A percentile compares a stretch with the other conserved stretches of the same genome.
phyloP scores from a whole-genome alignment of 2,888 invertebrate species.

The Hyposoter didymator region DNA sequence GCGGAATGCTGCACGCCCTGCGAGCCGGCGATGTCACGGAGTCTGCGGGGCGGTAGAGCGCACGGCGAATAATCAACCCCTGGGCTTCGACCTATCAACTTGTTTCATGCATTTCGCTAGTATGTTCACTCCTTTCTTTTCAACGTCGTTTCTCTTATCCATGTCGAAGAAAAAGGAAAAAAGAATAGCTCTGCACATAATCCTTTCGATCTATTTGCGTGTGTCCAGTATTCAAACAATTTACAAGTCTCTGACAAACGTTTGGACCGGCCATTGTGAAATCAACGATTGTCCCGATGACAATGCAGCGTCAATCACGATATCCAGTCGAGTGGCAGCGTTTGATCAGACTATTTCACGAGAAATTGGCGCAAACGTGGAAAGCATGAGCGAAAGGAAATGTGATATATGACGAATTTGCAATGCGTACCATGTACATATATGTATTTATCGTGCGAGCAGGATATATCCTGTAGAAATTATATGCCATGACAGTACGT shows the following conservation, averaged over 20 bases:
- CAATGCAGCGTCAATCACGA: constrained; percentile 57
- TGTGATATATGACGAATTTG: constrained; percentile 21
- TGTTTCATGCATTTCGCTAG: too few relatives aligned
- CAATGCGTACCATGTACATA: background rate
- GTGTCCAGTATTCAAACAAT: background rate
- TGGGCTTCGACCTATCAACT: constrained; percentile 23
- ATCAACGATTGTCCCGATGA: constrained; percentile 43
- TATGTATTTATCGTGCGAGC: background rate
- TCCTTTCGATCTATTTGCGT: background rate
- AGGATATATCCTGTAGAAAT: constrained; percentile 15
- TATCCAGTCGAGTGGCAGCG: constrained; percentile 7
- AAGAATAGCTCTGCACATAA: background rate
- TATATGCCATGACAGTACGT: constrained; percentile 36
- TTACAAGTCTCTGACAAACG: constrained; percentile 6
- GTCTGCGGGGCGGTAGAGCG: background rate
- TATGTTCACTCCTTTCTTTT: background rate
- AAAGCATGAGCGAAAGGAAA: constrained; percentile 27
- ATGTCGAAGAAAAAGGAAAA: background rate
- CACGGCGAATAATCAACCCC: constrained; percentile 33
- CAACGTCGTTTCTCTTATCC: background rate
- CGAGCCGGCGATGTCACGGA: background rate
- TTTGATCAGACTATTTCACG: constrained; percentile 47
- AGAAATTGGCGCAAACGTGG: constrained; percentile 17
- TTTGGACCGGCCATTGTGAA: constrained; percentile 40
- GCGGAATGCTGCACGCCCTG: background rate